A percentile compares a stretch with the other conserved stretches of the same genome.
Evolutionary conservation across 2,888 invertebrate genomes (phyloP).

Genomic region (Maniola hyperantus): DNA sequence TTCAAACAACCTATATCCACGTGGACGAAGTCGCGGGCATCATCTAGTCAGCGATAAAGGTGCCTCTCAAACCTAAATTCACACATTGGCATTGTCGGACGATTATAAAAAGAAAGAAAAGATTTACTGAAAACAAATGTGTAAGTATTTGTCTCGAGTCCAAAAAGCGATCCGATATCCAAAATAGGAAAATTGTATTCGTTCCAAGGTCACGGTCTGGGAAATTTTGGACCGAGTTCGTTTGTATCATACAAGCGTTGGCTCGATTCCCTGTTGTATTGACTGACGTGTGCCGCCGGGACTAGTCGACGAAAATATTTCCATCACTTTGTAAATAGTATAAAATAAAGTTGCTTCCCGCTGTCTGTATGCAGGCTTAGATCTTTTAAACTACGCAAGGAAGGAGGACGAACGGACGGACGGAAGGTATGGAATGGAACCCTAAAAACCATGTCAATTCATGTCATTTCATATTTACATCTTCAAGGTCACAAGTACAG

Average conservation of each 20-base stretch:
- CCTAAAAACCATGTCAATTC: not conserved
- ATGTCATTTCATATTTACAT: no score
- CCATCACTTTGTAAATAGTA: constrained; percentile 22
- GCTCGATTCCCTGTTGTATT: constrained; percentile 27
- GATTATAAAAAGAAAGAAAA: not conserved
- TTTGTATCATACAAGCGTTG: constrained; percentile 33
- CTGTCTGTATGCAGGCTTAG: no score
- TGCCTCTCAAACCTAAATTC: not conserved
- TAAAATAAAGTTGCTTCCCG: no score
- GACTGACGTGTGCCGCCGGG: constrained; percentile 24
- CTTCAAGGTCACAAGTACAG: not conserved
- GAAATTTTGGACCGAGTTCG: constrained; percentile 34
- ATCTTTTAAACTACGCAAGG: no score
- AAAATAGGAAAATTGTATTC: constrained; percentile 35
- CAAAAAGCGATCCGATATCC: constrained; percentile 24
- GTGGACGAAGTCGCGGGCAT: no score
- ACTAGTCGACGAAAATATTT: constrained; percentile 23
- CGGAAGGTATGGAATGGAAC: no score
- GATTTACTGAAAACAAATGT: constrained; percentile 11
- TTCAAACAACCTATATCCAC: no score
- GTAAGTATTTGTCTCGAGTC: not conserved
- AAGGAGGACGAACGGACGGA: no score
- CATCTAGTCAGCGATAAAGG: not conserved
- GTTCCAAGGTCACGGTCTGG: constrained; percentile 32
- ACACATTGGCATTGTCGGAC: not conserved